A percentile compares a stretch with the other conserved stretches of the same genome.
Conservation (phyloP, 2,888 invertebrate species). For the Andrena camellia region DNA sequence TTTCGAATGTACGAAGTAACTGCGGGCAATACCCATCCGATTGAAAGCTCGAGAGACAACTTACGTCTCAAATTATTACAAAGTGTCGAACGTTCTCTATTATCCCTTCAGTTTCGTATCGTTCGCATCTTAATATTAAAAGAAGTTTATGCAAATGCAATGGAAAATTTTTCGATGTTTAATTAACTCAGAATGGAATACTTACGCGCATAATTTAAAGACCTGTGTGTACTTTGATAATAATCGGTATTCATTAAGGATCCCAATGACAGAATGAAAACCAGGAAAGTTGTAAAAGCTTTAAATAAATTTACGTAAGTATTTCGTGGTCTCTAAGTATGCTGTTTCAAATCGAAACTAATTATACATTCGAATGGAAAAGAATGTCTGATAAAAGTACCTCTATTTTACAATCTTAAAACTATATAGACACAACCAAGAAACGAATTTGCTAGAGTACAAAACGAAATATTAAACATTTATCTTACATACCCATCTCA, state of each 20-base stretch:
- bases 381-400: conserved; percentile 16
- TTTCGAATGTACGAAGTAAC: background rate
- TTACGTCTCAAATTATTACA: background rate
- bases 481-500: conserved; percentile 50
- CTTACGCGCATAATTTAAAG: background rate
- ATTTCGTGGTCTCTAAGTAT: background rate
- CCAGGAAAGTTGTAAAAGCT: background rate
- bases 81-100: too few relatives aligned
- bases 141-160: background rate
- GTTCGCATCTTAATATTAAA: background rate
- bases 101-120: background rate
- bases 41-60: background rate
- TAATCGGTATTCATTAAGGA: background rate
- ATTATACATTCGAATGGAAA: conserved; percentile 7
- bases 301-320: conserved; percentile 17
- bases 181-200: conserved; percentile 1
- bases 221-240: conserved; percentile 30
- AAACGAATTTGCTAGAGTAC: conserved; percentile 36
- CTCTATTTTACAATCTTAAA: conserved; percentile 48
- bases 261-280: background rate
- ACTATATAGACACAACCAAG: conserved; percentile 49
- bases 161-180: conserved; percentile 12
- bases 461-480: conserved; percentile 38
- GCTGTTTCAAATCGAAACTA: background rate
- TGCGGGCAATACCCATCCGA: background rate